Evolutionary conservation across 2,888 invertebrate species (phyloP).

Genomic region (Drosophila sordidula): DNA sequence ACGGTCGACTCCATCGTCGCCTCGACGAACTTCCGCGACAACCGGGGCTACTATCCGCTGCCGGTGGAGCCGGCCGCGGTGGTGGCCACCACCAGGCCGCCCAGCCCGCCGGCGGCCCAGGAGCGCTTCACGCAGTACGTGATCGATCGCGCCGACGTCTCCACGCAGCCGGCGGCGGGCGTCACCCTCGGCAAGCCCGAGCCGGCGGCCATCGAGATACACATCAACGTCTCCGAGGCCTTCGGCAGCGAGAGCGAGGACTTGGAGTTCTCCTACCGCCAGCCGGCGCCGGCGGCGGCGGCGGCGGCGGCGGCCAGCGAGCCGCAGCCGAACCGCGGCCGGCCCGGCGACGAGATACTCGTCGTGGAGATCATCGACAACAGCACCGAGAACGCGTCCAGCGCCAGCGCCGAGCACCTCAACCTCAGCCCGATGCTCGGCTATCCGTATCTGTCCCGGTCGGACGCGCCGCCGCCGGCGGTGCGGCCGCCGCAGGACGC

Average conservation of each 20-base stretch:
- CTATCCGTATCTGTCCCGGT: slow-evolving; percentile 54
- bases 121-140: slow-evolving; percentile 83
- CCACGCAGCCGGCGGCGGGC: slow-evolving; percentile 73
- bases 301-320: slow-evolving; percentile 46
- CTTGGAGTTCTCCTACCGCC: slow-evolving; percentile 83
- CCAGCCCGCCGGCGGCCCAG: slow-evolving; percentile 57
- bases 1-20: slow-evolving; percentile 83
- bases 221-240: slow-evolving; percentile 84
- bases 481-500: slow-evolving; percentile 64
- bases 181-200: slow-evolving; percentile 76
- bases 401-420: slow-evolving; percentile 56
- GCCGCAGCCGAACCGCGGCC: slow-evolving; percentile 17
- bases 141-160: slow-evolving; percentile 81
- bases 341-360: slow-evolving; percentile 79
- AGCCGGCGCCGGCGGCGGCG: slow-evolving; percentile 39
- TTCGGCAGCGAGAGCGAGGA: slow-evolving; percentile 83
- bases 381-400: slow-evolving; percentile 68
- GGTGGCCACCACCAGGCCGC: slow-evolving; percentile 64
- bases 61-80: slow-evolving; percentile 30
- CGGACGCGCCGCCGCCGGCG: slow-evolving; percentile 59
- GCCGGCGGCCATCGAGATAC: slow-evolving; percentile 84
- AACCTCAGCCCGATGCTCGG: slow-evolving; percentile 74
- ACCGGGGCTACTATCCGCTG: slow-evolving; percentile 55
- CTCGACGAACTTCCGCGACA: slow-evolving; percentile 83
- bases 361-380: slow-evolving; percentile 84